Evolutionary conservation across 2,888 invertebrate species (phyloP).

Genomic region (Acanthosepion lycidas): DNA sequence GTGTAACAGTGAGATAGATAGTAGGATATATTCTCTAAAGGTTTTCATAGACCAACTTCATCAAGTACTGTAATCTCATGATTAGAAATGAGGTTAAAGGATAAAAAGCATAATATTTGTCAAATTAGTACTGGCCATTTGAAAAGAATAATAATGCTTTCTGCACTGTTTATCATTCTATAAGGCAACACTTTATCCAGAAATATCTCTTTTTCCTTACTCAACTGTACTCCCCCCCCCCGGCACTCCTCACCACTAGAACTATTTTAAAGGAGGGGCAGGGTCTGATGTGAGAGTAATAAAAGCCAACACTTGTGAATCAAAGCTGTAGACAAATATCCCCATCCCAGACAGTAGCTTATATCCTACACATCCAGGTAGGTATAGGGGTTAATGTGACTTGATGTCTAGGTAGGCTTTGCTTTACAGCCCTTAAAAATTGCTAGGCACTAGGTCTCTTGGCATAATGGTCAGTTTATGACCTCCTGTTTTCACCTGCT

Average conservation of each 20-base stretch:
- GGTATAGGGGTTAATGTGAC: not conserved
- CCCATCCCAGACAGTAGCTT: not conserved
- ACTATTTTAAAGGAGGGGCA: not conserved
- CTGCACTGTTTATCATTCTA: not conserved
- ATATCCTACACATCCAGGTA: not conserved
- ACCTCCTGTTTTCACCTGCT: not conserved
- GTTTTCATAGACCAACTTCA: too few species aligned
- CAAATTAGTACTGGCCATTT: not conserved
- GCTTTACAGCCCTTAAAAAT: not conserved
- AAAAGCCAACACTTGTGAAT: slow-evolving; percentile 15
- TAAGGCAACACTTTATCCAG: not conserved
- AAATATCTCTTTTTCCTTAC: not conserved
- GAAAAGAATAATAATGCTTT: not conserved
- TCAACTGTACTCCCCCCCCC: not conserved
- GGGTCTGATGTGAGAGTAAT: not conserved
- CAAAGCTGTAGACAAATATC: not conserved
- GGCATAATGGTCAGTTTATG: not conserved
- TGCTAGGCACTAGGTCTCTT: not conserved
- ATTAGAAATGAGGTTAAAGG: not conserved
- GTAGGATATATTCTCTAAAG: too few species aligned
- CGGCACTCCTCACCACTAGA: not conserved
- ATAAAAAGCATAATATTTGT: not conserved
- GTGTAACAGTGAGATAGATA: too few species aligned
- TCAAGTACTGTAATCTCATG: not conserved
- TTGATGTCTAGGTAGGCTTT: not conserved